These are phyloP conservation scores for Passerculus sandwichensis DNA, from an alignment of 2,797 vertebrate species.

Conservation along the genomic window DNA sequence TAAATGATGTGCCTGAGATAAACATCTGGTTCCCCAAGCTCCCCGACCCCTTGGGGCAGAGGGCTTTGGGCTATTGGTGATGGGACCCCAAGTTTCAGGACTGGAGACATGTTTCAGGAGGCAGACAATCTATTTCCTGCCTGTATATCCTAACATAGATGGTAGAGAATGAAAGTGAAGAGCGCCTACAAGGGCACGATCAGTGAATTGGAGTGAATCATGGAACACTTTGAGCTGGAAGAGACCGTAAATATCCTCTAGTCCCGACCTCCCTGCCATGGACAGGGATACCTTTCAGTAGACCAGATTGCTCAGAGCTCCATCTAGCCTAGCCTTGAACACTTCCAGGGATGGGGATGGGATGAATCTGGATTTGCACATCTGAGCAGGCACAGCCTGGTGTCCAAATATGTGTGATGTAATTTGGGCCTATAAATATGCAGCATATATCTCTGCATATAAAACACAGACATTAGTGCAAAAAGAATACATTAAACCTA, in stretches of 20 bases:
- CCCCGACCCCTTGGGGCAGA: not conserved
- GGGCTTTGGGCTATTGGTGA: not conserved
- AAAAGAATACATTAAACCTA: not conserved
- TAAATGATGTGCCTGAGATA: not conserved
- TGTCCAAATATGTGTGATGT: not conserved
- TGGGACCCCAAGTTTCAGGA: not conserved
- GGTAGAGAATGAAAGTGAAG: not conserved
- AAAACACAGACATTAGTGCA: not conserved
- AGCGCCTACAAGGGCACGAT: accelerated
- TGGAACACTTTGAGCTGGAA: not conserved
- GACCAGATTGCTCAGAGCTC: not conserved
- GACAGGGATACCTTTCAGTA: not conserved
- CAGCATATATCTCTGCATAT: not conserved
- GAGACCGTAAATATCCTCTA: not conserved
- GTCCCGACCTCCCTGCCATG: not conserved
- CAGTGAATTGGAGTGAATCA: not conserved
- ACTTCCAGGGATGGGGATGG: not conserved
- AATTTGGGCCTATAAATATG: not conserved
- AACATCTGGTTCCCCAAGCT: not conserved
- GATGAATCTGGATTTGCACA: not conserved
- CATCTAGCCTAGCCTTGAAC: not conserved
- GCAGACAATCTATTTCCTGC: not conserved
- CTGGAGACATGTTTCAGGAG: not conserved
- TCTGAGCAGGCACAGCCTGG: not conserved
- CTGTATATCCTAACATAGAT: not conserved